phyloP scores from a whole-genome alignment of 2,113 vertebrate species.

The Syngnathus typhle region DNA sequence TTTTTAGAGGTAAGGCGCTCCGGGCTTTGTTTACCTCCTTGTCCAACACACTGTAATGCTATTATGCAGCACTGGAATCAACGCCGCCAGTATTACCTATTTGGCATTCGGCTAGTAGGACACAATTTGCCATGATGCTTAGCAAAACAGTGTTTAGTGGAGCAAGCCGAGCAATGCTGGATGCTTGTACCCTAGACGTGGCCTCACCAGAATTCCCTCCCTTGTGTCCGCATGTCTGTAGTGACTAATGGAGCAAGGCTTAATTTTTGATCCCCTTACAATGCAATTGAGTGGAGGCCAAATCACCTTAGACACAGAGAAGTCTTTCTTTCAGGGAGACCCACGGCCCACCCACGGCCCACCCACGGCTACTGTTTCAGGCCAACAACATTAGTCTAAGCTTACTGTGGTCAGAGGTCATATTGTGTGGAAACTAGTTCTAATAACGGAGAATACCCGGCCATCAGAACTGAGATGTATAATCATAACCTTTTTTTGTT shows the following conservation, averaged over 20 bases:
- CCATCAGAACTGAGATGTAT: not conserved
- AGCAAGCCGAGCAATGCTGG: slow-evolving; percentile 22
- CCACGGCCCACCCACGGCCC: slow-evolving; percentile 25
- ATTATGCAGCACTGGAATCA: no score
- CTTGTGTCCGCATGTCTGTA: slow-evolving; percentile 28
- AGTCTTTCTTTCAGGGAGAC: slow-evolving; percentile 26
- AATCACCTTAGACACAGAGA: slow-evolving; percentile 49
- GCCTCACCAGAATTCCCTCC: slow-evolving; percentile 32
- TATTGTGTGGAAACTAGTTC: slow-evolving; percentile 24
- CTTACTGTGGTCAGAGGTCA: slow-evolving; percentile 25
- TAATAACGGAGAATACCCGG: slow-evolving; percentile 15
- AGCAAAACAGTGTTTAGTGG: slow-evolving; percentile 4
- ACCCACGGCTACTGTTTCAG: slow-evolving; percentile 20
- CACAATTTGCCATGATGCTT: slow-evolving; percentile 26
- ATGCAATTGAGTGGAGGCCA: slow-evolving; percentile 33
- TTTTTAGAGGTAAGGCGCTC: no score
- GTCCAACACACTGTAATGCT: no score
- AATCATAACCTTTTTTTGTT: not conserved
- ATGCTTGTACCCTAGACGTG: slow-evolving; percentile 48
- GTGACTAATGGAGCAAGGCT: slow-evolving; percentile 43
- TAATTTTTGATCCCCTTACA: slow-evolving; percentile 7
- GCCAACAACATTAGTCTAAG: slow-evolving; percentile 18
- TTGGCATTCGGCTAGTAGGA: no score
- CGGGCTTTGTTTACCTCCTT: no score
- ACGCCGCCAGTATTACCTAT: no score